Conservation (phyloP, 1,140 invertebrate species). For the Drosophila suzukii region DNA sequence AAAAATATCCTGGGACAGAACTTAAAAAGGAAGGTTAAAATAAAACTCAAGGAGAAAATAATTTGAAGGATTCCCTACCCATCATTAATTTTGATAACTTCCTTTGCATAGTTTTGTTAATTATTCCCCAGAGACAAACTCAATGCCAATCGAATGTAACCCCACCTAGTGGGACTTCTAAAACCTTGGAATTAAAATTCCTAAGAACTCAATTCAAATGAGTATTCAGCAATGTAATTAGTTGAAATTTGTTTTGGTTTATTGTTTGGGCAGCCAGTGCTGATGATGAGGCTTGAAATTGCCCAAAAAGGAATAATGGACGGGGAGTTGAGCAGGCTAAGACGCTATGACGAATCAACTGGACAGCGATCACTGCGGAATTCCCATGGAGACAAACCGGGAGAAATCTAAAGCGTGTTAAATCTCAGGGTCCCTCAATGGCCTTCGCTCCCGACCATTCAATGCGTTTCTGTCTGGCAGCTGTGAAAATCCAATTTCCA, state of each 20-base stretch:
- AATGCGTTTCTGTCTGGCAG: slow-evolving; percentile 59
- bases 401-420: slow-evolving; percentile 65
- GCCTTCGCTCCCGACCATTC: slow-evolving; percentile 26
- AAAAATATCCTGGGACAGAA: too few relatives aligned
- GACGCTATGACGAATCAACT: slow-evolving; percentile 46
- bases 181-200: slow-evolving; percentile 1
- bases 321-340: slow-evolving; percentile 15
- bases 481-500: slow-evolving; percentile 80
- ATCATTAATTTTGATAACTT: background rate
- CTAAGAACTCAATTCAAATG: slow-evolving; percentile 45
- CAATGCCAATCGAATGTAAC: background rate
- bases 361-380: slow-evolving; percentile 24
- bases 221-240: slow-evolving; percentile 47
- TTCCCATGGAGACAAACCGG: slow-evolving; percentile 27
- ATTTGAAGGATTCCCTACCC: too few relatives aligned
- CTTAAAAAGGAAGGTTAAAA: too few relatives aligned
- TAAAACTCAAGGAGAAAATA: too few relatives aligned
- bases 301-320: slow-evolving; percentile 29
- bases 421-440: slow-evolving; percentile 58
- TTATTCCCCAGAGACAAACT: background rate
- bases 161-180: background rate
- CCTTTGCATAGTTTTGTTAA: background rate
- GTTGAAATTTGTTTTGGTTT: slow-evolving; percentile 45
- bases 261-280: slow-evolving; percentile 29
- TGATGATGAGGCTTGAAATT: slow-evolving; percentile 77